phyloP scores from a whole-genome alignment of 2,113 vertebrate genomes.

The Ophiodon elongatus region DNA sequence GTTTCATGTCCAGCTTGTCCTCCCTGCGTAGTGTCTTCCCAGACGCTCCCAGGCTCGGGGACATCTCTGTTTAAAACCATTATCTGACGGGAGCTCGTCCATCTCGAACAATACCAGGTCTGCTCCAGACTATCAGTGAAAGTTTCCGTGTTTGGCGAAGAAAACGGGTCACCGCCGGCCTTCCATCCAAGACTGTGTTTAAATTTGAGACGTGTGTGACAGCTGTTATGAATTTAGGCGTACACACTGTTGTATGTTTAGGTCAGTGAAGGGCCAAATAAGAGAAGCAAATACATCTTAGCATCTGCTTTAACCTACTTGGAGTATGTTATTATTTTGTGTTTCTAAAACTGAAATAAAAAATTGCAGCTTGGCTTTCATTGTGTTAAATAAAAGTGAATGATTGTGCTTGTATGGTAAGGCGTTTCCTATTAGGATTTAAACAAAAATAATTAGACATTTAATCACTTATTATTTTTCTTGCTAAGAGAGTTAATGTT shows the following conservation, averaged over 20 bases:
- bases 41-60: slow-evolving; percentile 20
- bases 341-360: neutral
- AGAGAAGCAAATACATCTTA: slow-evolving; percentile 19
- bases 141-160: slow-evolving; percentile 62
- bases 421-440: no score
- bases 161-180: neutral
- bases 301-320: neutral
- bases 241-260: slow-evolving; percentile 42
- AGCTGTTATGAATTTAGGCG: slow-evolving; percentile 50
- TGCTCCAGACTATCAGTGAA: slow-evolving; percentile 34
- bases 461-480: neutral
- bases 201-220: slow-evolving; percentile 50
- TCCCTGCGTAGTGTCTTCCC: slow-evolving; percentile 65
- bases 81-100: slow-evolving; percentile 70
- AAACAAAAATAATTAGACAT: neutral
- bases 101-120: slow-evolving; percentile 49
- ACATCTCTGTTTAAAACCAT: slow-evolving; percentile 69
- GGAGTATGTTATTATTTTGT: neutral
- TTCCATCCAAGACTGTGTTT: slow-evolving; percentile 59
- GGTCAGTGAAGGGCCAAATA: slow-evolving; percentile 6
- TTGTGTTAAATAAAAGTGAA: neutral
- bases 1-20: slow-evolving; percentile 59
- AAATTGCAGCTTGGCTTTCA: neutral
- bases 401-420: no score
- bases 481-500: neutral